Evolutionary conservation across 2,113 vertebrate species (phyloP), one percentile per base, ranked within the genome.

Genomic region (Clupea harengus): DNA sequence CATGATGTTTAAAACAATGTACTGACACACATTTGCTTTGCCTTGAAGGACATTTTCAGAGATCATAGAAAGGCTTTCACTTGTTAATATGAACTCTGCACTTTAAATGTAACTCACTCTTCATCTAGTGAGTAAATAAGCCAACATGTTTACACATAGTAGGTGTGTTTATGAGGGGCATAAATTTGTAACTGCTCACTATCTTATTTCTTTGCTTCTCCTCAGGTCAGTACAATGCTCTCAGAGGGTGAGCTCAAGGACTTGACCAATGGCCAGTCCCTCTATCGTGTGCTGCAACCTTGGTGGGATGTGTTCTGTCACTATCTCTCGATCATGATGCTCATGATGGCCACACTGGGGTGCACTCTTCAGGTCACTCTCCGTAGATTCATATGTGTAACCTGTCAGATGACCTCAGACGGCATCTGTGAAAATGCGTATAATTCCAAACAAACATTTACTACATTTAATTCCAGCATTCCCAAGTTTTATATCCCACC

Each of bases 241-340:
- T 95, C 94, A 44, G 93, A 96, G 89, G 95, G 95, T 45, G 95
- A 97, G 89, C 92, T 96, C 83, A 96, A 94, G 90, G 94, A 92
- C 86, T 91, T 96, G 91, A 94, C 95, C 86, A 49, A 22, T 45
- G 93, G 95, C 18, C 95, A 95, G 78, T 93, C 95, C 54, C 95
- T 95, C 20, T 95, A 95, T 82, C 93, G 96, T 86, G 95, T 96
- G 83, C 88, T 96, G 81, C 95, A 95, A 86, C 96, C 95, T 3
- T 96, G 95, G 96, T 97, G 95, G 95, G 95, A 96, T 28, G 95
- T 96, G 89, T 95, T 96, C 92, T 96, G 95, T 93, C 96, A 96
- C 93, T 96, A 96, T 88, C 93, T 97, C 92, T 95, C 95, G 86
- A 95, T 96, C 92, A 92, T 96, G 91, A 96, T 96, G 96, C 93